phyloP scores from a whole-genome alignment of 2,113 vertebrate species.

The Malurus melanocephalus region DNA sequence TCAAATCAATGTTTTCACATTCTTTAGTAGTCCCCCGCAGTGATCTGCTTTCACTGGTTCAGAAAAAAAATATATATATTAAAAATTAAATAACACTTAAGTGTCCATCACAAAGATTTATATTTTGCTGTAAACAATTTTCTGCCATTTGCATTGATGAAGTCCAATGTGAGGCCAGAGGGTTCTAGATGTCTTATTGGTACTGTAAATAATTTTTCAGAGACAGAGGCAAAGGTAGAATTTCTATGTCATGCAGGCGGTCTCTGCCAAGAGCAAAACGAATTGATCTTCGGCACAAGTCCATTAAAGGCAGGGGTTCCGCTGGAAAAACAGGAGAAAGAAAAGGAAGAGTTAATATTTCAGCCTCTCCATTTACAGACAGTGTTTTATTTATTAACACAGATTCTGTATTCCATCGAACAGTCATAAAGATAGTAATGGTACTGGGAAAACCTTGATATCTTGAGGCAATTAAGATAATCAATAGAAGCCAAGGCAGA shows the following conservation, averaged over 20 bases:
- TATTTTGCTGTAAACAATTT: constrained; percentile 78
- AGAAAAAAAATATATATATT: constrained; percentile 64
- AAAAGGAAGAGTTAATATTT: background rate
- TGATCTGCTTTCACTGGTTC: constrained; percentile 65
- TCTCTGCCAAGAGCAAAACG: constrained; percentile 90
- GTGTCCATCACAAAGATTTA: constrained; percentile 68
- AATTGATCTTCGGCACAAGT: constrained; percentile 91
- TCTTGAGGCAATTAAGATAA: background rate
- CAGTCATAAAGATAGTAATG: background rate
- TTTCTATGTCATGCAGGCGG: constrained; percentile 88
- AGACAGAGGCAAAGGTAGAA: constrained; percentile 90
- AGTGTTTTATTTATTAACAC: background rate
- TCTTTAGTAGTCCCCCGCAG: constrained; percentile 64
- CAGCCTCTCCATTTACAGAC: background rate
- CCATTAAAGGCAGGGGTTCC: constrained; percentile 94
- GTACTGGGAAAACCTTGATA: background rate
- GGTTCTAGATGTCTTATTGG: constrained; percentile 79
- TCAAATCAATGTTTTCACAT: constrained; percentile 61
- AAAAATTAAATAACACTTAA: constrained; percentile 77
- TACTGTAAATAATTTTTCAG: constrained; percentile 98
- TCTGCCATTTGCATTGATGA: constrained; percentile 64
- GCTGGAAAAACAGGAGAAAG: constrained; percentile 72
- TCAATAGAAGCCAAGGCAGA: background rate
- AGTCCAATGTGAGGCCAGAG: constrained; percentile 58
- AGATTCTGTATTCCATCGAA: background rate